Base-by-base conservation (phyloP, 2,888 invertebrate genomes). In the Congeria kusceri region DNA sequence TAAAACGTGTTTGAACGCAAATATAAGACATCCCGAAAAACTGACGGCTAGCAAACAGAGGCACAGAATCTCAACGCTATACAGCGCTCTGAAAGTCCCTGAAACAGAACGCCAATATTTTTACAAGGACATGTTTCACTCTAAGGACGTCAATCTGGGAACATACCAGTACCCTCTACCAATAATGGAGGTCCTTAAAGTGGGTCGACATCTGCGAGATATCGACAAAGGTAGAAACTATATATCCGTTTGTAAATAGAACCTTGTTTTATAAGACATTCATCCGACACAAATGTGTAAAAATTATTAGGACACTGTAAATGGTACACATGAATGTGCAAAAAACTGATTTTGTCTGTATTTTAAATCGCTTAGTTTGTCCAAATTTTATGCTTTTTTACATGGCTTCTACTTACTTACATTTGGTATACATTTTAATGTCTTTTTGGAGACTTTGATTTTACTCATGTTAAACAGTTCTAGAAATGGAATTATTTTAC, bases 71-170 rank as follows among this genome's bases (percentile, higher is more conserved):
- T 56, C 64, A 20, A 78, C 78, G 3, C 3, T 73, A 20, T 78
- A 78, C 49, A 39, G 68, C 44, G 65, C 64, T 3, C 56, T 78
- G 18, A 64, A 72, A 29, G 20, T 73, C 3, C 68, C 72, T 23
- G 63, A 68, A 58, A 23, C 13, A 29, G 78, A 78, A n/a, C 44
- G 68, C 23, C 44, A 73, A 15, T 64, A 58, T 32, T 78, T 78
- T 32, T 78, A 78, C 25, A 63, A 64, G 32, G 73, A 78, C 27
- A 78, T 78, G 78, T 72, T 72, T 0, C 73, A 78, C 44, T 58
- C 73, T 29, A 67, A 63, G 46, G 70, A 68, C 15, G 66, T 78
- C 1, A 78, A 73, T 39, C 20, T 23, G 28, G 61, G 72, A 18
- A 71, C 72, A 15, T 73, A 78, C 46, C 78, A 73, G 28, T 72